These are phyloP conservation scores for Paradoxurus hermaphroditus DNA, from an alignment of 2,113 vertebrate species.

Conservation along the genomic window DNA sequence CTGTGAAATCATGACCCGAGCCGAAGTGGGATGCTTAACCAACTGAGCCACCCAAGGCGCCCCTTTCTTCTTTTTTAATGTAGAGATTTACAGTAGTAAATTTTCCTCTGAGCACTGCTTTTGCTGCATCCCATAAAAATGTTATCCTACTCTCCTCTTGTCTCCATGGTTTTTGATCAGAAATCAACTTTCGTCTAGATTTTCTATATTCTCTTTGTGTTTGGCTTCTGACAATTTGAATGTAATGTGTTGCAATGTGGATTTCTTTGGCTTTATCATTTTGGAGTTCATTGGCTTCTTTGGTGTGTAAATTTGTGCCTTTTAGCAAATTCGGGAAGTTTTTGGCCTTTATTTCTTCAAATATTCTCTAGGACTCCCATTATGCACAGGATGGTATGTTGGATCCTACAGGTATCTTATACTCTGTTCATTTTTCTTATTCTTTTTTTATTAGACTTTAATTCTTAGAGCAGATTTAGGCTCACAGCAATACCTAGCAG, in stretches of 20 bases:
- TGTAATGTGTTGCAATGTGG: not conserved
- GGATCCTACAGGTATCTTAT: not conserved
- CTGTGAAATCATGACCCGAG: too few relatives aligned
- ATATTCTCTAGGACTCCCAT: not conserved
- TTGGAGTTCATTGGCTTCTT: not conserved
- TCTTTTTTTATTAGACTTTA: not conserved
- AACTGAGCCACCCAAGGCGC: too few relatives aligned
- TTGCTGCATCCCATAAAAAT: not conserved
- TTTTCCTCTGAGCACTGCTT: not conserved
- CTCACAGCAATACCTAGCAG: not conserved
- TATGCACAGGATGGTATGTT: not conserved
- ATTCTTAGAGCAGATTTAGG: not conserved
- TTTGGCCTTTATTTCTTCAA: not conserved
- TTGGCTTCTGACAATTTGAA: not conserved
- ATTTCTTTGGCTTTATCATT: not conserved
- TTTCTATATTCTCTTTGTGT: not conserved
- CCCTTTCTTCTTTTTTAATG: not conserved
- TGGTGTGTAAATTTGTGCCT: not conserved
- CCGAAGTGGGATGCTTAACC: too few relatives aligned
- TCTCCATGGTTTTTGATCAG: not conserved
- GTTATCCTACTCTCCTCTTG: not conserved
- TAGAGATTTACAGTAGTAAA: not conserved
- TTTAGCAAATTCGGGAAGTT: not conserved
- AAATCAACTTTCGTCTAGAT: not conserved
- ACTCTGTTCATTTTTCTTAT: not conserved